Evolutionary conservation across 2,888 invertebrate species (phyloP), one percentile per base, ranked within the genome.

Genomic region (Liodrosophila aerea): DNA sequence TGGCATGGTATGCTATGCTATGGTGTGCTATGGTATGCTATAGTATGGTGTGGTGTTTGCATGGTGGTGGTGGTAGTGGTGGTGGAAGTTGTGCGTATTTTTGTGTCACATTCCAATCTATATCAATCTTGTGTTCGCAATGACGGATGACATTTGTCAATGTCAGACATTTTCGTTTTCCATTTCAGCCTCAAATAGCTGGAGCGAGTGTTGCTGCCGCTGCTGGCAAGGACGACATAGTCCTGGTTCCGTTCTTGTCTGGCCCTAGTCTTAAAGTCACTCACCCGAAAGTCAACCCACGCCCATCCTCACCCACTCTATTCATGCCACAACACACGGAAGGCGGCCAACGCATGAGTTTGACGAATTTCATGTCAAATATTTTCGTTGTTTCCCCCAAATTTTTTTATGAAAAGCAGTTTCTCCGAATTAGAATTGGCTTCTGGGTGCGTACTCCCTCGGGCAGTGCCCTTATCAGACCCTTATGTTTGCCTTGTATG

Each of bases 51-150:
- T 54, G 40, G 22, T 51, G 53, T 41, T 31, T 3, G 39, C 45
- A 27, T 59, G 68, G 56, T 64, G 62, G 69, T 76, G 75, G 74
- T 41, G 36, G 4, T 43, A 45, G 30, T 59, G 68, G 56, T 64
- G 62, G 69, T 76, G 75, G 74, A 67, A 69, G 71, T 87, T 75
- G 80, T 86, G 86, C 77, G 86, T 86, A 80, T 87, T 87, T 88
- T 88, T 90, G 83, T 88, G 89, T 89, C 90, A 89, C 89, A 89
- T 89, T 90, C 88, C 89, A 89, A 90, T 90, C 90, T 89, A 89
- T 89, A 90, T 90, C 90, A 90, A 90, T 90, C 90, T 90, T 90
- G 83, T 89, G 89, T 90, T 89, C 88, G 88, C 90, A 90, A 89
- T 90, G 90, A 90, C 90, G 90, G 90, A 90, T 90, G 89, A 85